Evolutionary conservation across 2,113 vertebrate genomes (phyloP), one percentile per base, ranked within the genome.

Genomic region (Ammospiza caudacuta): DNA sequence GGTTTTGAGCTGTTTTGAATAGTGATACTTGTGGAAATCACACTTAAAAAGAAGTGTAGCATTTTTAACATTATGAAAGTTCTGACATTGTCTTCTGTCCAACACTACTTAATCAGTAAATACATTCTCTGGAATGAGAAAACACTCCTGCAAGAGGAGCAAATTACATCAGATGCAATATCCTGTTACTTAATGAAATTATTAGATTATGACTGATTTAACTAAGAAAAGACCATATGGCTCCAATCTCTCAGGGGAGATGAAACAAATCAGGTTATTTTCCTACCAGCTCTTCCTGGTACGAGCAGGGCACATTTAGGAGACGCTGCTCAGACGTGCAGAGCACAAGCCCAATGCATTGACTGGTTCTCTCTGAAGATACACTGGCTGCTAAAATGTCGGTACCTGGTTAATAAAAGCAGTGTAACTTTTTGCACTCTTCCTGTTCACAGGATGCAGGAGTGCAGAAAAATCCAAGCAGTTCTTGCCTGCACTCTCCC

Each of bases 101-200:
- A 62, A 25, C 20, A 55, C 19, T n/a, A n/a, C 4, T 73, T 81
- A 58, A 84, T 3, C 9, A 69, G 25, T 37, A 87, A 76, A 83
- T 44, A 39, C 0, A 0, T 62, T 52, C 52, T 54, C 68, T 33
- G 14, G 14, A 64, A 31, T 0, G 4, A 77, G 28, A 84, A 85
- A 57, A 58, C 23, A 25, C 2, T 55, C 41, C 41, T 19, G 5
- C 46, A 47, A 41, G 15, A 64, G 17, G 20, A 33, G 4, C 1
- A 19, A n/a, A 92, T 62, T 52, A 57, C 29, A 72, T 47, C 41
- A 62, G 11, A 23, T 61, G 6, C 9, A 69, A 2, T 15, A 73
- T n/a, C 24, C 27, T 35, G 9, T 41, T 49, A 77, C 13, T 85
- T 55, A 52, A 64, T 59, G 6, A 73, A 77, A 67, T 55, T 44